phyloP scores from a whole-genome alignment of 2,888 invertebrate species.

The Phaonia tiefii region DNA sequence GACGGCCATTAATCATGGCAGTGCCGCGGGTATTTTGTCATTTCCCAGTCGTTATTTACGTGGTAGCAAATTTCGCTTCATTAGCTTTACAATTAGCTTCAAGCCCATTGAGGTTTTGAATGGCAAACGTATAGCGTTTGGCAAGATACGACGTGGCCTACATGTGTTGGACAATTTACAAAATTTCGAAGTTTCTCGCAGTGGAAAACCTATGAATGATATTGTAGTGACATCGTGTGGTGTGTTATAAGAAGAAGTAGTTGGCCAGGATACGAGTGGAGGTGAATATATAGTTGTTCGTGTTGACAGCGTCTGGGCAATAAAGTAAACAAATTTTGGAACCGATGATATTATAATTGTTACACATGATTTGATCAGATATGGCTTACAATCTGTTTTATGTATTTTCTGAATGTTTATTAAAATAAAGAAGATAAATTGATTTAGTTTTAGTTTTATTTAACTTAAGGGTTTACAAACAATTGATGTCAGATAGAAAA shows the following conservation, averaged over 20 bases:
- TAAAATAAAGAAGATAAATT: no score
- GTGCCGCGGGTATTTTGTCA: conserved; percentile 74
- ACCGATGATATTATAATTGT: no score
- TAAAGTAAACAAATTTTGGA: no score
- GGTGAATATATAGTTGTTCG: not conserved
- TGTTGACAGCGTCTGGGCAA: no score
- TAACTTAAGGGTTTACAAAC: no score
- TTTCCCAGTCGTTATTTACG: conserved; percentile 77
- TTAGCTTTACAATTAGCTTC: conserved; percentile 77
- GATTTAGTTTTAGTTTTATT: no score
- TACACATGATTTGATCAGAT: no score
- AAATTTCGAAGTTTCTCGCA: conserved; percentile 71
- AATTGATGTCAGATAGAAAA: no score
- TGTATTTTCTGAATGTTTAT: no score
- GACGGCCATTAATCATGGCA: conserved; percentile 76
- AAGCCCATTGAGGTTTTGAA: conserved; percentile 76
- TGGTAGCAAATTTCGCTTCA: conserved; percentile 70
- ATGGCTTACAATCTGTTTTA: no score
- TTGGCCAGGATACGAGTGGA: conserved; percentile 16
- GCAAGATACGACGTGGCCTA: conserved; percentile 75
- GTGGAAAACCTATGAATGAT: conserved; percentile 70
- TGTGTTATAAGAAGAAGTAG: conserved; percentile 60
- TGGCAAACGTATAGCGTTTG: conserved; percentile 78
- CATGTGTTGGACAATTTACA: conserved; percentile 73
- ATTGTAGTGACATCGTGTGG: conserved; percentile 75